Evolutionary conservation across 64 coral and sea anemone genomes (phyloP).

Genomic region (Dendronephthya gigantea): DNA sequence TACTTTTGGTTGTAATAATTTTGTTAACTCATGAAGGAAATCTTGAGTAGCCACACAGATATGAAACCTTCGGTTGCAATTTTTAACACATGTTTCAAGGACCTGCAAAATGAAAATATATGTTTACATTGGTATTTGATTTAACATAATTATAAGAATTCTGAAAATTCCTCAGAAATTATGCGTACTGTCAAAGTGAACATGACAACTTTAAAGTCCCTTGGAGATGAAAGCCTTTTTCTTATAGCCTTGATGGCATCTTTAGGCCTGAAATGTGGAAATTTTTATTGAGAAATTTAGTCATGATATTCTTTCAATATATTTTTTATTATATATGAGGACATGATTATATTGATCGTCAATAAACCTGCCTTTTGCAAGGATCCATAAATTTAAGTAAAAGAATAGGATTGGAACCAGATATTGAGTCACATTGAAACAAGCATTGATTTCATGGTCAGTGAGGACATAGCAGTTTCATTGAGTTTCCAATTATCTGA

Average conservation of each 20-base stretch:
- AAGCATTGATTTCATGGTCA: too few relatives aligned
- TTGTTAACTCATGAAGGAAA: conserved; percentile 78
- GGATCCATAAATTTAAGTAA: too few relatives aligned
- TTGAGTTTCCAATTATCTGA: too few relatives aligned
- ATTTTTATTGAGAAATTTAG: background rate
- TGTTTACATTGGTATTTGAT: background rate
- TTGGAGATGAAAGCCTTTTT: conserved; percentile 65
- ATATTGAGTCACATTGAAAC: too few relatives aligned
- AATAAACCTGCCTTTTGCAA: too few relatives aligned
- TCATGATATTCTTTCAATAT: too few relatives aligned
- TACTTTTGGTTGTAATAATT: conserved; percentile 88
- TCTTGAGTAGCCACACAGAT: conserved; percentile 74
- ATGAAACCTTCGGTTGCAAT: conserved; percentile 92
- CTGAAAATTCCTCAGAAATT: too few relatives aligned
- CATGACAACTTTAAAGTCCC: conserved; percentile 86
- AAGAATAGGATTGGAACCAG: too few relatives aligned
- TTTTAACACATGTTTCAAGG: conserved; percentile 92
- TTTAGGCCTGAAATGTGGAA: conserved; percentile 54
- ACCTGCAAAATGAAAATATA: conserved; percentile 47
- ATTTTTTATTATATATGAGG: too few relatives aligned
- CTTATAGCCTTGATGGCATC: conserved; percentile 86
- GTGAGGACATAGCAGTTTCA: too few relatives aligned
- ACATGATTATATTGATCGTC: too few relatives aligned
- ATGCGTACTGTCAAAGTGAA: conserved; percentile 75
- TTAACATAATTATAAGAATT: too few relatives aligned